Percentiles rank a stretch among this genome's conserved stretches.
These are phyloP conservation scores for Nothobranchius kuhntae DNA, from an alignment of 2,113 vertebrate genomes.

Conservation along the genomic window DNA sequence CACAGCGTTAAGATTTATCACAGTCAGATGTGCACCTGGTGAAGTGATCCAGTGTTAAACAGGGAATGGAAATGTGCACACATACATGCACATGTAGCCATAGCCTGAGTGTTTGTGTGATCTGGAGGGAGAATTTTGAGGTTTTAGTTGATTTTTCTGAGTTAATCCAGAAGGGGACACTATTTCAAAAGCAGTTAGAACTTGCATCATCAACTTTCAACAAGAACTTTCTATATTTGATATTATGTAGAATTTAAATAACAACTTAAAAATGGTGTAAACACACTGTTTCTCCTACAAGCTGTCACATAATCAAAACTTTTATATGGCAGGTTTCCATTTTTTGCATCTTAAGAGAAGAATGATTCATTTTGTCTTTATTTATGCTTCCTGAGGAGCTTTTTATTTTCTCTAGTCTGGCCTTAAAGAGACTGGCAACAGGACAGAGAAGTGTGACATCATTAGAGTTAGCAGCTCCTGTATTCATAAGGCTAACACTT, in stretches of 20 bases:
- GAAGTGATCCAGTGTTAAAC: background rate
- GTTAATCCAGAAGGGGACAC: constrained; percentile 63
- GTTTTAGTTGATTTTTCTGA: constrained; percentile 9
- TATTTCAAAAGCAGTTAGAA: constrained; percentile 51
- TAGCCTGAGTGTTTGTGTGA: background rate
- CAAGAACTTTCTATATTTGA: background rate
- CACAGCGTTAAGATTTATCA: background rate
- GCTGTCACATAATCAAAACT: too few relatives aligned
- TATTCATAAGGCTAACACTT: constrained; percentile 53
- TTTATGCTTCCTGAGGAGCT: constrained; percentile 45
- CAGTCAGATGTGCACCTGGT: constrained; percentile 41
- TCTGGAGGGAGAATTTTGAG: background rate
- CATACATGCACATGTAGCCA: background rate
- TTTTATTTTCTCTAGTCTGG: constrained; percentile 22
- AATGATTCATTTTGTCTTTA: constrained; percentile 36
- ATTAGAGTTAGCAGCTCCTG: constrained; percentile 53
- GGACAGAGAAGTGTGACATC: constrained; percentile 45
- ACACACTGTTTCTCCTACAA: too few relatives aligned
- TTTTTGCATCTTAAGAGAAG: constrained; percentile 1
- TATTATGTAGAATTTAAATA: background rate
- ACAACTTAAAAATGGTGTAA: too few relatives aligned
- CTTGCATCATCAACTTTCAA: background rate
- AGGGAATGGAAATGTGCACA: background rate
- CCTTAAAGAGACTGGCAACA: constrained; percentile 50
- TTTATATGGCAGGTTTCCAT: too few relatives aligned